Conservation (phyloP, 2,888 invertebrate species). For the Microctonus aethiopoides region DNA sequence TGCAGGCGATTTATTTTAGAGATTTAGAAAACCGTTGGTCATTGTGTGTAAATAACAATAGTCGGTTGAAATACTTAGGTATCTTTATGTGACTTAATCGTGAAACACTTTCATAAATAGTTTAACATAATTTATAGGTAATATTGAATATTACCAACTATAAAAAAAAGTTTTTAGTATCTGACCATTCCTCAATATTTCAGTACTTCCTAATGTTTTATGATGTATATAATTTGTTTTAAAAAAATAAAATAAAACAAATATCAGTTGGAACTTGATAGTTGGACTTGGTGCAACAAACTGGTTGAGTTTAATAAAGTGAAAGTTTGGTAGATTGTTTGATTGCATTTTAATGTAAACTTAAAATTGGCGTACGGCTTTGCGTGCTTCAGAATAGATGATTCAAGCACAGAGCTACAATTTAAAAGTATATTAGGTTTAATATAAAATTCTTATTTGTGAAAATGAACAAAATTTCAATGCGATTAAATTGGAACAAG, state of each 20-base stretch:
- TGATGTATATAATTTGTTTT: no score
- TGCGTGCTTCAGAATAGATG: not conserved
- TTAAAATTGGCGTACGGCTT: slow-evolving; percentile 15
- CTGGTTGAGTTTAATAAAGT: slow-evolving; percentile 6
- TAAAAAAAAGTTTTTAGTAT: no score
- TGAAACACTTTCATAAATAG: no score
- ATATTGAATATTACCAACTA: no score
- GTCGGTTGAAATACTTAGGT: not conserved
- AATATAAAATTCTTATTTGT: not conserved
- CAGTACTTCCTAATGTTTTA: no score
- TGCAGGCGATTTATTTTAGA: not conserved
- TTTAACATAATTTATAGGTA: no score
- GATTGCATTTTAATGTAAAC: slow-evolving; percentile 27
- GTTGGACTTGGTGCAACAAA: not conserved
- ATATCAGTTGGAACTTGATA: not conserved
- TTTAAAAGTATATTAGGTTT: not conserved
- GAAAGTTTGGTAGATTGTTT: slow-evolving; percentile 18
- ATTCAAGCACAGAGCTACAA: not conserved
- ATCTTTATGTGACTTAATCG: no score
- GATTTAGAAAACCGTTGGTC: not conserved
- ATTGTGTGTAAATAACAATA: not conserved
- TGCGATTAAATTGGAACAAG: not conserved
- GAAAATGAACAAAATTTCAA: not conserved
- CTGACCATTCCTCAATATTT: no score
- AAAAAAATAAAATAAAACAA: not conserved